Percentiles rank a stretch among this genome's conserved stretches.
Evolutionary conservation across 2,113 vertebrate genomes (phyloP).

Genomic region (Tiliqua scincoides): DNA sequence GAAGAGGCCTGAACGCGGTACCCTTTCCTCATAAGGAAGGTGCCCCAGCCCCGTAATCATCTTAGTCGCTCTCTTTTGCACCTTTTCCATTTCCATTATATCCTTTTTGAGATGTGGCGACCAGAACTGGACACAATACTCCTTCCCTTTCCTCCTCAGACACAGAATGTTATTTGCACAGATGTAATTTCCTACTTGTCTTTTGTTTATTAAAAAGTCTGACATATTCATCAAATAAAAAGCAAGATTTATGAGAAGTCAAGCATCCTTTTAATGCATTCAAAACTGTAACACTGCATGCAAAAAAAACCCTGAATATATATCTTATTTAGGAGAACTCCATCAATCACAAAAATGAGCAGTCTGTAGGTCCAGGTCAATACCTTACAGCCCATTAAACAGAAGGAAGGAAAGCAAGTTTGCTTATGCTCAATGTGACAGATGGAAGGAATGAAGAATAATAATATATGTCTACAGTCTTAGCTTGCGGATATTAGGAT

Average conservation of each 20-base stretch:
- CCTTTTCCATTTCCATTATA: no score
- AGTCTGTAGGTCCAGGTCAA: slow-evolving; percentile 60
- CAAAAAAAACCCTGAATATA: slow-evolving; percentile 45
- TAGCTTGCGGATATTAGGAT: slow-evolving; percentile 71
- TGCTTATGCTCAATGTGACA: slow-evolving; percentile 62
- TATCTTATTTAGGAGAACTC: slow-evolving; percentile 56
- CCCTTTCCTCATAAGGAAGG: no score
- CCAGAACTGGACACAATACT: no score
- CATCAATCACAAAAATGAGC: slow-evolving; percentile 72
- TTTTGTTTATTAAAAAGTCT: slow-evolving; percentile 27
- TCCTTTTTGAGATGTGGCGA: no score
- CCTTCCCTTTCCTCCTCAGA: not conserved
- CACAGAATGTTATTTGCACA: not conserved
- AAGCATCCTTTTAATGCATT: slow-evolving; percentile 57
- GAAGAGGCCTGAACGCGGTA: no score
- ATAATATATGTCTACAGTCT: slow-evolving; percentile 59
- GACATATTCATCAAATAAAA: slow-evolving; percentile 34
- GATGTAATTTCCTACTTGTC: slow-evolving; percentile 27
- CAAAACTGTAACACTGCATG: slow-evolving; percentile 54
- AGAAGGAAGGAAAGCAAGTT: slow-evolving; percentile 70
- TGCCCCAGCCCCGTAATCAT: no score
- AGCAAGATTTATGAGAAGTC: slow-evolving; percentile 59
- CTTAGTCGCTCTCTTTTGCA: no score
- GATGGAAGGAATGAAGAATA: slow-evolving; percentile 63
- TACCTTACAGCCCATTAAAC: slow-evolving; percentile 77